Evolutionary conservation across 2,113 vertebrate species (phyloP).

Genomic region (Sciurus niger): DNA sequence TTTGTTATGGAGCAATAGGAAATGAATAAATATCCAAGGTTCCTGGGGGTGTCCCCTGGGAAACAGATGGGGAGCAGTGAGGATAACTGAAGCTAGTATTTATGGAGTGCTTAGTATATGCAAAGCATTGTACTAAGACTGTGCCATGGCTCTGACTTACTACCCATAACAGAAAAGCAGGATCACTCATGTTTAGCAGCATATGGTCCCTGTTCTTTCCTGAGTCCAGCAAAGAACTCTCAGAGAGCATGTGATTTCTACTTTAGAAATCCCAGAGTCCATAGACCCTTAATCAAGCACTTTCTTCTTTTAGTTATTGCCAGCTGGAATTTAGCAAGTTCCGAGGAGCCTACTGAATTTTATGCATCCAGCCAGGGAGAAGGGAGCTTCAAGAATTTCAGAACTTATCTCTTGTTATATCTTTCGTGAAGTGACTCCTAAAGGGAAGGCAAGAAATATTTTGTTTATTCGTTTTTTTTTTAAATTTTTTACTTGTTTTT

Average conservation of each 20-base stretch:
- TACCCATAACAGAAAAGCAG: background rate
- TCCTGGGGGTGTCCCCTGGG: background rate
- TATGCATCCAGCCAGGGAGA: background rate
- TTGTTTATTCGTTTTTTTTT: too few species aligned
- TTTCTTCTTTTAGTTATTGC: background rate
- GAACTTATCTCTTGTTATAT: background rate
- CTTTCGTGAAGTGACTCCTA: background rate
- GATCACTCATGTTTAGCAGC: background rate
- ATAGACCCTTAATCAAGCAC: conserved; percentile 12
- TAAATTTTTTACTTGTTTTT: too few species aligned
- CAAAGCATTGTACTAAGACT: background rate
- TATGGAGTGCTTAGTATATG: background rate
- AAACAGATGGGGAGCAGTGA: background rate
- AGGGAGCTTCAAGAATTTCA: background rate
- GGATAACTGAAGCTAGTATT: background rate
- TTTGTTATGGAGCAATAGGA: background rate
- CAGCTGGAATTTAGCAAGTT: conserved; percentile 5
- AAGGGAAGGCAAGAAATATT: background rate
- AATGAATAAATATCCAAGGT: background rate
- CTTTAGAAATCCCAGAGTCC: conserved; percentile 37
- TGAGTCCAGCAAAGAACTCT: conserved; percentile 5
- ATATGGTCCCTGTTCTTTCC: background rate
- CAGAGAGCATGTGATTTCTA: background rate
- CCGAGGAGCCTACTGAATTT: background rate
- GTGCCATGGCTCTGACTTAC: background rate